These are phyloP conservation scores for Aurelia sp. DNA, from an alignment of 30 jellyfish, hydroid and myxozoan genomes.

Conservation along the genomic window DNA sequence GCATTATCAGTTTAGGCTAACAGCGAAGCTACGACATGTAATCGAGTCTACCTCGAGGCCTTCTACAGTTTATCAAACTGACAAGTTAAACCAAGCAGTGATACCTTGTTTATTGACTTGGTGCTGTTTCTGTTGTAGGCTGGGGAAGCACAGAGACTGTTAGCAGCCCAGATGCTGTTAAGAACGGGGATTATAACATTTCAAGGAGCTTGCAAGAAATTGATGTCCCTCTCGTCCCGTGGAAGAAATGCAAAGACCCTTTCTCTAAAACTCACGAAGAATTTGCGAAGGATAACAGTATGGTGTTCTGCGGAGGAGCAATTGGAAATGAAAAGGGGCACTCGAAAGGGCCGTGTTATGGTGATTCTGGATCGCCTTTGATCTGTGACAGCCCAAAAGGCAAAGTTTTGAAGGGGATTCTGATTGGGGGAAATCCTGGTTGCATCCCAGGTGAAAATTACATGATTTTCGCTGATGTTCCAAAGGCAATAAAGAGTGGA, in stretches of 20 bases:
- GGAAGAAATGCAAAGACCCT: constrained; percentile 42
- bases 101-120: too few relatives aligned
- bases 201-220: constrained; percentile 49
- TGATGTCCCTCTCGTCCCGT: constrained; percentile 58
- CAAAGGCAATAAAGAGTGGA: neutral
- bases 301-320: constrained; percentile 62
- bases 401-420: constrained; percentile 8
- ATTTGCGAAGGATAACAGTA: constrained; percentile 29
- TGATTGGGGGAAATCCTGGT: constrained; percentile 61
- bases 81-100: too few relatives aligned
- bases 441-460: constrained; percentile 33
- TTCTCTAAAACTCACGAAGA: constrained; percentile 17
- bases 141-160: constrained; percentile 49
- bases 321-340: neutral
- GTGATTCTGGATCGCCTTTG: too few relatives aligned
- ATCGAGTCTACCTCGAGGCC: too few relatives aligned
- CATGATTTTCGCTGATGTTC: constrained; percentile 54
- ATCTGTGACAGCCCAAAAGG: constrained; percentile 46
- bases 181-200: constrained; percentile 1
- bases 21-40: too few relatives aligned
- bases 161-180: neutral
- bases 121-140: constrained; percentile 1
- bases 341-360: constrained; percentile 40
- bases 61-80: too few relatives aligned
- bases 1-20: too few relatives aligned